A percentile compares a stretch with the other conserved stretches of the same genome.
phyloP scores from a whole-genome alignment of 2,888 invertebrate genomes.

The Dynastes hyllus region DNA sequence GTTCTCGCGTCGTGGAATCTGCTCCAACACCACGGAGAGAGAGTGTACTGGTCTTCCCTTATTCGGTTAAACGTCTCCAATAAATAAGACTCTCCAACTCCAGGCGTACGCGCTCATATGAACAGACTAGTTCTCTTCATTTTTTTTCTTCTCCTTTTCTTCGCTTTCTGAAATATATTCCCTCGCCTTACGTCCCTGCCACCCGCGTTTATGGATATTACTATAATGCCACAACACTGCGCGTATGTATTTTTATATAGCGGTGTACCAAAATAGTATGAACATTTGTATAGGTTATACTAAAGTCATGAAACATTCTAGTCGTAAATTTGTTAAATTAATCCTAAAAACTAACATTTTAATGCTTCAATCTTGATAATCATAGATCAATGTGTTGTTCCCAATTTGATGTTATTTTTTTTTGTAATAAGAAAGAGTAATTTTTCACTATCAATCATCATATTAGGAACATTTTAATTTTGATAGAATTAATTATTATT shows the following conservation, averaged over 20 bases:
- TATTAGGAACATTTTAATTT: no score
- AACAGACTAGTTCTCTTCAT: slow-evolving; percentile 55
- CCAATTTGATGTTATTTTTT: no score
- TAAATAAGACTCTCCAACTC: slow-evolving; percentile 56
- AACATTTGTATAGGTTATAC: neutral
- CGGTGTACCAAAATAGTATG: neutral
- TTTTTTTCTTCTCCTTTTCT: slow-evolving; percentile 50
- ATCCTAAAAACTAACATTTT: no score
- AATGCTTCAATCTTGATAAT: no score
- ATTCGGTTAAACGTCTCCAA: slow-evolving; percentile 60
- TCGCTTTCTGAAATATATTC: slow-evolving; percentile 23
- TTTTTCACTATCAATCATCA: no score
- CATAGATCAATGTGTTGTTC: no score
- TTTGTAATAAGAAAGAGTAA: no score
- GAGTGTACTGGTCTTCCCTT: slow-evolving; percentile 59
- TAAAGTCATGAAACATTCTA: no score
- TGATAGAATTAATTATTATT: no score
- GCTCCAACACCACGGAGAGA: slow-evolving; percentile 55
- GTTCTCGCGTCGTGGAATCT: slow-evolving; percentile 54
- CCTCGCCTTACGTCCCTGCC: neutral
- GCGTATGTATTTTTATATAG: no score
- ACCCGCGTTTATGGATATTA: neutral
- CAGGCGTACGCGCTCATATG: slow-evolving; percentile 32
- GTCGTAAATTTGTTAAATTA: no score
- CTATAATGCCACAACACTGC: slow-evolving; percentile 3